Conservation (phyloP, 2,797 vertebrate species). For the Sebastes reedi region DNA sequence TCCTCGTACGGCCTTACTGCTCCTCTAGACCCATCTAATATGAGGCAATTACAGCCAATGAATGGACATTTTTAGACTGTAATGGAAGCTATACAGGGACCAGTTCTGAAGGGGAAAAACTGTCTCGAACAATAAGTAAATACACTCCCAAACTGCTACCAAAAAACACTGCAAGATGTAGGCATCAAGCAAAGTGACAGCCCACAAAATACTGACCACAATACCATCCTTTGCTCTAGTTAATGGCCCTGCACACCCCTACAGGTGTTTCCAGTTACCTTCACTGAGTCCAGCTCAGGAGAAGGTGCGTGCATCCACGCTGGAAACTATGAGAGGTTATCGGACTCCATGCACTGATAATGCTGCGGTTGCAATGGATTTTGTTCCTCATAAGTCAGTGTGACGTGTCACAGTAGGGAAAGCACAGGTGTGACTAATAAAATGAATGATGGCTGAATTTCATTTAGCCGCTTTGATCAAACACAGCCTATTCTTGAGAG, state of each 20-base stretch:
- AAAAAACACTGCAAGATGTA: neutral
- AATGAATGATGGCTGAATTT: neutral
- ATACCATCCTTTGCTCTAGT: neutral
- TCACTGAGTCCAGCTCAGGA: neutral
- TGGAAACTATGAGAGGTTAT: neutral
- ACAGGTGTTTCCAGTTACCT: neutral
- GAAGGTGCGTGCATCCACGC: neutral
- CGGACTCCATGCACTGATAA: neutral
- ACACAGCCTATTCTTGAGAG: neutral
- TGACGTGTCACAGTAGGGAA: neutral
- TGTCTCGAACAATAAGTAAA: neutral
- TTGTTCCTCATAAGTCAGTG: neutral
- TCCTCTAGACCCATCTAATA: constrained; percentile 26
- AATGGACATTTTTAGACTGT: constrained; percentile 10
- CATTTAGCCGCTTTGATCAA: neutral
- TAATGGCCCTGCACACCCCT: neutral
- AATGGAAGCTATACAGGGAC: neutral
- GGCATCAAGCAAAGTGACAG: neutral
- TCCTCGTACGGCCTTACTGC: constrained; percentile 39
- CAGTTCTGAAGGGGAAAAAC: neutral
- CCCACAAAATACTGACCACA: too few relatives aligned
- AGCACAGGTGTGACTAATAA: too few relatives aligned
- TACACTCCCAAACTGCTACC: neutral
- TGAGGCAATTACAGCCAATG: constrained; percentile 43
- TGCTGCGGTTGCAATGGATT: too few relatives aligned